Evolutionary conservation across 2,113 vertebrate genomes (phyloP).

Genomic region (Mus spicilegus): DNA sequence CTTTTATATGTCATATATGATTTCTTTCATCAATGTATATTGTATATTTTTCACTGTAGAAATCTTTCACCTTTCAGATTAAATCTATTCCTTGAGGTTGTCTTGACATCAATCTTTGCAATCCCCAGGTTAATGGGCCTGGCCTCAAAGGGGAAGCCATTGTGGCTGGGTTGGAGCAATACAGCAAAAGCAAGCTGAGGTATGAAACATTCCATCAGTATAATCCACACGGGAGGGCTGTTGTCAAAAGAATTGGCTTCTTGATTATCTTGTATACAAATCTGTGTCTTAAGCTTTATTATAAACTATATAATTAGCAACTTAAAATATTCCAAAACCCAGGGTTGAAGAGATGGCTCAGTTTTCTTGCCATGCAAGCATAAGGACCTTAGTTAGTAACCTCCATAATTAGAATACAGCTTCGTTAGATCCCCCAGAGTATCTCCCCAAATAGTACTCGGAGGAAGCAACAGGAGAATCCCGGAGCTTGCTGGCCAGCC

Average conservation of each 20-base stretch:
- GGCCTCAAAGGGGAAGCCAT: no score
- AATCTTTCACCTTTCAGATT: background rate
- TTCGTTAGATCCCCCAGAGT: background rate
- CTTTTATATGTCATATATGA: background rate
- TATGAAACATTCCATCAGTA: no score
- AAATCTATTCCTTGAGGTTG: background rate
- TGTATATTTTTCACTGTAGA: background rate
- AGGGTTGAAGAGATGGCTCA: background rate
- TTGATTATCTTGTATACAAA: background rate
- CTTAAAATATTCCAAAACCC: constrained; percentile 17
- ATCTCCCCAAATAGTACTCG: background rate
- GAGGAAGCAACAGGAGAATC: background rate
- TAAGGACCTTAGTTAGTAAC: background rate
- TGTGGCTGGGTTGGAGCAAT: no score
- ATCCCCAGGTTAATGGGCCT: no score
- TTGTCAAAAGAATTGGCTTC: background rate
- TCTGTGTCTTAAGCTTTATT: background rate
- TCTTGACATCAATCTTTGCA: no score
- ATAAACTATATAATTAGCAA: background rate
- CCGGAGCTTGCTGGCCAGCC: background rate
- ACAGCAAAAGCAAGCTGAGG: no score
- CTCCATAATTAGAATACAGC: background rate
- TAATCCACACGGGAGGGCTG: no score
- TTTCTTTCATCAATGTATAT: background rate
- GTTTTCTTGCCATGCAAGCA: background rate